Percentiles rank a stretch among this genome's conserved stretches.
Evolutionary conservation across 2,113 vertebrate genomes (phyloP).

Genomic region (Ancistrus triradiatus): DNA sequence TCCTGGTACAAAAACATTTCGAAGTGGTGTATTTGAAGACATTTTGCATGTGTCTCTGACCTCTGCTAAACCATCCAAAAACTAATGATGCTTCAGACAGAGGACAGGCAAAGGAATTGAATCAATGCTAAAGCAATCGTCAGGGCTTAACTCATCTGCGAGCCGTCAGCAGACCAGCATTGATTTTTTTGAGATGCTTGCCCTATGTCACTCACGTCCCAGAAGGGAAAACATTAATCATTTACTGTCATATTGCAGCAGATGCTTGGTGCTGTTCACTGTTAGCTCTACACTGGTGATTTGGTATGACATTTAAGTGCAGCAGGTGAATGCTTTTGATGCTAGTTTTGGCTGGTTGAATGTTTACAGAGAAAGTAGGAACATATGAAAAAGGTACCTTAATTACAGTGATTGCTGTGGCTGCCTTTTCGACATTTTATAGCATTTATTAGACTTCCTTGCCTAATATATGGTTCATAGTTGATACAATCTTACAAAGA

Average conservation of each 20-base stretch:
- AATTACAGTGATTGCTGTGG: too few relatives aligned
- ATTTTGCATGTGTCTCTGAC: conserved; percentile 19
- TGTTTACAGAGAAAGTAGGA: background rate
- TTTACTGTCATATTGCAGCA: conserved; percentile 37
- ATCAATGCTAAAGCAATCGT: conserved; percentile 36
- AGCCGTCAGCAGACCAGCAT: conserved; percentile 25
- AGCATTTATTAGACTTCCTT: too few relatives aligned
- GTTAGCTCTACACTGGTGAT: conserved; percentile 24
- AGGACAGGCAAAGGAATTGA: conserved; percentile 28
- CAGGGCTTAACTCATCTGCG: conserved; percentile 27
- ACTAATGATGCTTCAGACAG: conserved; percentile 9
- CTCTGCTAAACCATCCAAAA: conserved; percentile 24
- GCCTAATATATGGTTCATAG: too few relatives aligned
- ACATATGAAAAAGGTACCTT: too few relatives aligned
- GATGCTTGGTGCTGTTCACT: conserved; percentile 19
- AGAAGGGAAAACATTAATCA: conserved; percentile 44
- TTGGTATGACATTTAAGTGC: conserved; percentile 13
- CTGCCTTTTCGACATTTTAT: too few relatives aligned
- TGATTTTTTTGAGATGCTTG: conserved; percentile 38
- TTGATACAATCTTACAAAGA: too few relatives aligned
- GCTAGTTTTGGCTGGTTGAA: background rate
- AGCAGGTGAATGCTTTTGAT: background rate
- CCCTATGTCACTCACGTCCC: conserved; percentile 32
- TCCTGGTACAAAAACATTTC: too few relatives aligned
- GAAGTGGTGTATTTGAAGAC: background rate